Percentiles rank a stretch among this genome's conserved stretches.
Evolutionary conservation across 2,888 invertebrate species (phyloP).

Genomic region (Busseola fusca): DNA sequence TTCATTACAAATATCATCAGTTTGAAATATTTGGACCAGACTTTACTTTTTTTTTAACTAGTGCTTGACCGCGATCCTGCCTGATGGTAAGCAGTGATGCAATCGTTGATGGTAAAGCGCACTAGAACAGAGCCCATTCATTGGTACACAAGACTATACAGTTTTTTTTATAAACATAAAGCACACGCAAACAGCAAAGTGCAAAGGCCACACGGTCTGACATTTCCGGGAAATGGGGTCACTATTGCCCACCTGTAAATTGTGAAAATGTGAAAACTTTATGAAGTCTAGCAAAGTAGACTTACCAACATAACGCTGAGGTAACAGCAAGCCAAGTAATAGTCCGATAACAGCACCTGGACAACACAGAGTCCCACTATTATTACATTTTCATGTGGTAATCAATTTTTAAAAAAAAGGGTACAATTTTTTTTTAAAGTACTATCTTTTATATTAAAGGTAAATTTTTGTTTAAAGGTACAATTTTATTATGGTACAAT

Average conservation of each 20-base stretch:
- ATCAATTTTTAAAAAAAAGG: too few relatives aligned
- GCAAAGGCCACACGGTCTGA: conserved; percentile 19
- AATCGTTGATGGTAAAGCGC: too few relatives aligned
- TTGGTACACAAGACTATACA: neutral
- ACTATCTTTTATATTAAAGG: too few relatives aligned
- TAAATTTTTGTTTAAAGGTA: too few relatives aligned
- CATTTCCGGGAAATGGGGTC: conserved; percentile 22
- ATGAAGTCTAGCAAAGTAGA: conserved; percentile 18
- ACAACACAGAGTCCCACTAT: conserved; percentile 35
- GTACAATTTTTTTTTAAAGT: too few relatives aligned
- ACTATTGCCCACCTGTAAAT: neutral
- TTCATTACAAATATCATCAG: too few relatives aligned
- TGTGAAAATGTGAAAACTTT: neutral
- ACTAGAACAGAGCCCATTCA: neutral
- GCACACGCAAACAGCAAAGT: neutral
- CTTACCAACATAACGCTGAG: conserved; percentile 83
- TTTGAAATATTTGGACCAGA: too few relatives aligned
- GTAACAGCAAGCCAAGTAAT: conserved; percentile 76
- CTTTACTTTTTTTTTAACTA: too few relatives aligned
- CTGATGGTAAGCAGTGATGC: too few relatives aligned
- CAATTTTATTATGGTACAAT: too few relatives aligned
- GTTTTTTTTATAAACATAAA: neutral
- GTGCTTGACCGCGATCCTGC: too few relatives aligned
- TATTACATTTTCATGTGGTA: neutral
- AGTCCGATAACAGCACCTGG: conserved; percentile 79